phyloP scores from a whole-genome alignment of 2,888 invertebrate species.

The Eupithecia abbreviata region DNA sequence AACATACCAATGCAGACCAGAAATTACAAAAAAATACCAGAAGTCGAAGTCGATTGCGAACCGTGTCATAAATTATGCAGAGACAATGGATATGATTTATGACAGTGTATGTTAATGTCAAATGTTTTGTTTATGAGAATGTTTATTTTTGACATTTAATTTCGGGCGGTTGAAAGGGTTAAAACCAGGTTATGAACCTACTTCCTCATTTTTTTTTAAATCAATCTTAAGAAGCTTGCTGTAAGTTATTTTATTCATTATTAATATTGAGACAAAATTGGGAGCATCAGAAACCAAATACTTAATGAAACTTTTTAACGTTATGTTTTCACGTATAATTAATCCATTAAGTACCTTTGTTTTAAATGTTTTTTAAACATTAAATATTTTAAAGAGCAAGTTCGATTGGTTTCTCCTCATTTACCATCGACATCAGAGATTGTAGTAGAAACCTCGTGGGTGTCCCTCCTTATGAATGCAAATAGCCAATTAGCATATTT shows the following conservation, averaged over 20 bases:
- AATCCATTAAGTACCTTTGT: not conserved
- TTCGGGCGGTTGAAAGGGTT: constrained; percentile 1
- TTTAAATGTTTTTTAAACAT: not conserved
- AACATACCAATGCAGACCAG: constrained; percentile 53
- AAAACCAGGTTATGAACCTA: not conserved
- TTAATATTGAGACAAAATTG: not conserved
- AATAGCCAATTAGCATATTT: constrained; percentile 47
- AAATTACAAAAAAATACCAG: constrained; percentile 16
- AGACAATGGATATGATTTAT: constrained; percentile 39
- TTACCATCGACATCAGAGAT: not conserved
- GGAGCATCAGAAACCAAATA: not conserved
- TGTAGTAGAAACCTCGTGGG: constrained; percentile 38
- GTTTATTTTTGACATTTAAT: constrained; percentile 23
- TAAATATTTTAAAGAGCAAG: not conserved
- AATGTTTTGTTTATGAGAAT: constrained; percentile 29
- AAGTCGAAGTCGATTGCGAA: constrained; percentile 10
- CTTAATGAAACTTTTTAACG: not conserved
- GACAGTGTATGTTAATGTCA: constrained; percentile 25
- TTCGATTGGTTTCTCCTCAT: constrained; percentile 1
- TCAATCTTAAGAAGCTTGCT: not conserved
- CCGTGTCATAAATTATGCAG: constrained; percentile 33
- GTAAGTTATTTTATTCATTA: not conserved
- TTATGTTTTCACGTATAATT: not conserved
- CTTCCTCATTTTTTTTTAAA: not conserved
- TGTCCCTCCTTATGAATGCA: constrained; percentile 50